phyloP scores from a whole-genome alignment of 2,113 vertebrate species.

The Falcunculus frontatus region DNA sequence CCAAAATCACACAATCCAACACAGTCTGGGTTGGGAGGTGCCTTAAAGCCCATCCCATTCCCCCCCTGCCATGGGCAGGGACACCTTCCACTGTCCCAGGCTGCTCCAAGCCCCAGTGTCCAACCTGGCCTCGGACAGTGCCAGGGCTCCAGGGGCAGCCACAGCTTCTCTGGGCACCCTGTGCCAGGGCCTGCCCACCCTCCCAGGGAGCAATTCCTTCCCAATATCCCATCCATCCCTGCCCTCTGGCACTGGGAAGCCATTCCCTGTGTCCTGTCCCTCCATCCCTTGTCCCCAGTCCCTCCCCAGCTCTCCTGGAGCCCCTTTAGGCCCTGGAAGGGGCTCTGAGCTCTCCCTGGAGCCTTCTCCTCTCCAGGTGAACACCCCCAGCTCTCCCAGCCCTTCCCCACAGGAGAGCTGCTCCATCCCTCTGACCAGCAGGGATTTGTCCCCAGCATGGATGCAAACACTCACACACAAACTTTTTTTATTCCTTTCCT shows the following conservation, averaged over 20 bases:
- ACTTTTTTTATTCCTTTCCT: neutral
- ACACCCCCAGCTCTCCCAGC: neutral
- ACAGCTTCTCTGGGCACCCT: neutral
- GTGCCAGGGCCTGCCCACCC: neutral
- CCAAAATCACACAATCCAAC: neutral
- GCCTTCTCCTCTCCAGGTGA: neutral
- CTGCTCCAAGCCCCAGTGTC: neutral
- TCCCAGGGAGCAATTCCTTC: neutral
- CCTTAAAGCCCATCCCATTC: fast-evolving
- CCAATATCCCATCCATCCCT: neutral
- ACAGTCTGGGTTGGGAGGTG: neutral
- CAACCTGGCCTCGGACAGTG: neutral
- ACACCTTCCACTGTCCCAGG: neutral
- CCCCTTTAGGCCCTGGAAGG: fast-evolving
- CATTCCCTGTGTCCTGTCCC: neutral
- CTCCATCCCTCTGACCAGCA: neutral
- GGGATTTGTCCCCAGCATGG: neutral
- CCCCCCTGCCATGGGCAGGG: neutral
- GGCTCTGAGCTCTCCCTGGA: neutral
- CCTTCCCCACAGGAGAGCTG: neutral
- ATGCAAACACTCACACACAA: neutral
- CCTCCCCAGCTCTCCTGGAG: neutral
- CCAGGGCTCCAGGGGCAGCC: neutral
- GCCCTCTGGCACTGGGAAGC: neutral
- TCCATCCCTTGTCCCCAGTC: neutral